Percentiles rank a stretch among this genome's conserved stretches.
Evolutionary conservation across 2,113 vertebrate genomes (phyloP).

Genomic region (Pogonocichla stellata): DNA sequence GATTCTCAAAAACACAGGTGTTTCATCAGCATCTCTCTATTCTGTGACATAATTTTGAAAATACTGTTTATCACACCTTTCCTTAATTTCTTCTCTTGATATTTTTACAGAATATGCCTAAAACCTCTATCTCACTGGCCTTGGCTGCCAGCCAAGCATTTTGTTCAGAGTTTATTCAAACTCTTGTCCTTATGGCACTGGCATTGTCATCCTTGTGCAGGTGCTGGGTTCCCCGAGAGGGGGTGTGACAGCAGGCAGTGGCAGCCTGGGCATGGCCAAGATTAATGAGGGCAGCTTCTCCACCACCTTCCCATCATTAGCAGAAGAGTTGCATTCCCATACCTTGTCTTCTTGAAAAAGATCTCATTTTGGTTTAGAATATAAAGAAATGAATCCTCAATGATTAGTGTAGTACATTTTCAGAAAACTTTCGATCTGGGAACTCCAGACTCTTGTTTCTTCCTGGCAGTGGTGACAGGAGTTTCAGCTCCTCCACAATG

Average conservation of each 20-base stretch:
- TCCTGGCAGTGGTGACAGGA: not conserved
- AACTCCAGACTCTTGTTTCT: not conserved
- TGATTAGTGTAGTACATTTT: not conserved
- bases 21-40: not conserved
- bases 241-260: not conserved
- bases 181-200: not conserved
- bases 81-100: not conserved
- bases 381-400: not conserved
- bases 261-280: not conserved
- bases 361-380: not conserved
- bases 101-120: not conserved
- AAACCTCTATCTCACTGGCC: not conserved
- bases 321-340: not conserved
- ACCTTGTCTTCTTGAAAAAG: not conserved
- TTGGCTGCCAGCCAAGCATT: not conserved
- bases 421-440: not conserved
- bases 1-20: rapidly evolving
- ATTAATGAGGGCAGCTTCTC: not conserved
- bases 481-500: not conserved
- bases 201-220: not conserved
- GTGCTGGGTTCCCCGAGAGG: not conserved
- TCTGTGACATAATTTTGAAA: not conserved
- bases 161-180: not conserved
- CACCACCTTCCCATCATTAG: not conserved
- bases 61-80: not conserved